phyloP scores from a whole-genome alignment of 2,888 invertebrate genomes.

The Zelleria hepariella region DNA sequence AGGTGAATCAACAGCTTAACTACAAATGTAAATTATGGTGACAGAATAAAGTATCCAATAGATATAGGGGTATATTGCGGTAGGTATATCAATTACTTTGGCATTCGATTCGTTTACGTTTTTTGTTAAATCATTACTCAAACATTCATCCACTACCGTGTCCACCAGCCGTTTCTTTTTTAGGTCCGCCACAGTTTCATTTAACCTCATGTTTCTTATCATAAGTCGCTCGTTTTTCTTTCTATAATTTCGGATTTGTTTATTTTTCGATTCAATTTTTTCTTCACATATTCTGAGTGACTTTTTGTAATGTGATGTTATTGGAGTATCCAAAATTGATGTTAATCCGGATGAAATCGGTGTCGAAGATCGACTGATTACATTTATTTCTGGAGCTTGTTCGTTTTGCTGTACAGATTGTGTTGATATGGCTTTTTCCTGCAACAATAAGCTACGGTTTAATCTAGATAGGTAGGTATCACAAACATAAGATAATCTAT shows the following conservation, averaged over 20 bases:
- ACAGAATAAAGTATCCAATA: no score
- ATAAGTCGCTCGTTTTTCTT: not conserved
- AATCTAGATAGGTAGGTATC: no score
- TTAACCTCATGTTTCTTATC: not conserved
- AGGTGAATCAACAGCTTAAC: no score
- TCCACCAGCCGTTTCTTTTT: not conserved
- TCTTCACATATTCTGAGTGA: not conserved
- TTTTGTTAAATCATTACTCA: not conserved
- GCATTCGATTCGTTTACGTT: not conserved
- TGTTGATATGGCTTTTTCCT: no score
- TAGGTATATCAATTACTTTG: not conserved
- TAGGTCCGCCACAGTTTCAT: not conserved
- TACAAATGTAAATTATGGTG: no score
- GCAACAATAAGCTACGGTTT: no score
- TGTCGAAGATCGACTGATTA: not conserved
- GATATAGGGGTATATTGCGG: no score
- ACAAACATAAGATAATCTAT: no score
- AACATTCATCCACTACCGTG: not conserved
- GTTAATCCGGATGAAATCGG: not conserved
- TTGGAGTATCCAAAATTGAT: not conserved
- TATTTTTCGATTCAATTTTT: not conserved
- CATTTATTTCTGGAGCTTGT: no score
- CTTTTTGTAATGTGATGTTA: not conserved
- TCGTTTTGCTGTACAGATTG: no score
- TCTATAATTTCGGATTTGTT: not conserved